Base-by-base conservation (phyloP, 2,888 invertebrate species). In the Drosophila mercatorum region DNA sequence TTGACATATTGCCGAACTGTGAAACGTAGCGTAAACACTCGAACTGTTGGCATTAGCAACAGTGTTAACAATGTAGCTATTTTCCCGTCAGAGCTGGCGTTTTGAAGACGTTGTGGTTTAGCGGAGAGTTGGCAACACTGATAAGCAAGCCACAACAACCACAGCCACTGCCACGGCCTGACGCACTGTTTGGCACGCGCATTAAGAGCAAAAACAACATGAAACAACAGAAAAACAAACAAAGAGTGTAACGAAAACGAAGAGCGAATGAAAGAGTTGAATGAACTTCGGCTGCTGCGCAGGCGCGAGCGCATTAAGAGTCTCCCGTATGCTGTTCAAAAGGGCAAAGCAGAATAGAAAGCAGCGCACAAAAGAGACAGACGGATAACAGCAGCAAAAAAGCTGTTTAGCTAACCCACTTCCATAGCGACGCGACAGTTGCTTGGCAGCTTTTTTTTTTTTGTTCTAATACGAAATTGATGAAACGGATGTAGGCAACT, bases 201-300 rank as follows among this genome's bases (percentile, higher is more conserved):
- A 34, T 12, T 58, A 65, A 41, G 17, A 59, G 56, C 52, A 77
- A 67, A 71, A 59, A 75, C 49, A 68, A 56, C 40, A 73, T 55
- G 61, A 60, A 22, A 64, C 41, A 43, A 43, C 56, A 43, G 34
- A 43, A 56, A 56, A 43, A 76, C 63, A 66, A 58, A 78, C 51
- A 68, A 62, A 47, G 58, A 49, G 12, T 43, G 28, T 17, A 64
- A 67, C 31, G 65, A 55, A 69, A 68, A 67, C 52, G 66, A 61
- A 60, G 53, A 68, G 53, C 40, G 53, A 47, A 62, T 51, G 34
- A 67, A 83, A 78, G 88, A 89, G 84, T 84, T 84, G 84, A 84
- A 84, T 88, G 84, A 84, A 89, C 84, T 79, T 71, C 57, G 47
- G 65, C 57, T 53, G 73, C 58, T 65, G 89, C 89, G 89, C 88